Percentiles rank a stretch among this genome's conserved stretches.
Evolutionary conservation across 2,797 vertebrate species (phyloP).

Genomic region (Scleropages formosus): DNA sequence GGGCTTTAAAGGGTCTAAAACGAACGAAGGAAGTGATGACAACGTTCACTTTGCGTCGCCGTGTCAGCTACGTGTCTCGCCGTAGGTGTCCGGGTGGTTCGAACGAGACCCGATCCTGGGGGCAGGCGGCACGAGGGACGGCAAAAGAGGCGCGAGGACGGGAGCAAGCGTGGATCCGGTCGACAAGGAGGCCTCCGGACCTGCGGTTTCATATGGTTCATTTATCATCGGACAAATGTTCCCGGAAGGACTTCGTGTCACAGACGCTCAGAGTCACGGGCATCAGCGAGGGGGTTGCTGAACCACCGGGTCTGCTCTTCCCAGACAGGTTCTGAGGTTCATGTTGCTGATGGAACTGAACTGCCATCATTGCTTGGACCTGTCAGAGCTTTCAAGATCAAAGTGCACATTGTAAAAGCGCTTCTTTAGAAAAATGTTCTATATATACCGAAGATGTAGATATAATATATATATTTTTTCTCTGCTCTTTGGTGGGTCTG

Average conservation of each 20-base stretch:
- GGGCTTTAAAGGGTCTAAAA: too few species aligned
- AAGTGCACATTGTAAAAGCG: conserved; percentile 42
- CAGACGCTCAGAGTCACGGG: conserved; percentile 19
- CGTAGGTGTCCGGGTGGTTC: conserved; percentile 5
- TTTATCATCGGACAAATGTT: conserved; percentile 25
- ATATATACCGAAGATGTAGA: too few species aligned
- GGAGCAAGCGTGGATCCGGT: not conserved
- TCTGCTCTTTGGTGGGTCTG: too few species aligned
- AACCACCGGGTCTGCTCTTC: not conserved
- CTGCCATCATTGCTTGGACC: conserved; percentile 36
- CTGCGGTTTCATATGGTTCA: conserved; percentile 11
- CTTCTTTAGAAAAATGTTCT: too few species aligned
- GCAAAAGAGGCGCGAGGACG: not conserved
- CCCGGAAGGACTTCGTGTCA: not conserved
- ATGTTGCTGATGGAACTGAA: conserved; percentile 38
- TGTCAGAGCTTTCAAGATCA: conserved; percentile 38
- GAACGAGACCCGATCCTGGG: not conserved
- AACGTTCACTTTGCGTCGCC: not conserved
- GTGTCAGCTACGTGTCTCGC: not conserved
- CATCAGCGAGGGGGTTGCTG: conserved; percentile 25
- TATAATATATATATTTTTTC: conserved; percentile 29
- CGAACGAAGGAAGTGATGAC: too few species aligned
- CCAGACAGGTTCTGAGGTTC: conserved; percentile 32
- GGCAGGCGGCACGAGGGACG: not conserved
- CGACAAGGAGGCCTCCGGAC: conserved; percentile 12